Evolutionary conservation across 1,140 invertebrate genomes (phyloP).

Genomic region (Ips nitidus): DNA sequence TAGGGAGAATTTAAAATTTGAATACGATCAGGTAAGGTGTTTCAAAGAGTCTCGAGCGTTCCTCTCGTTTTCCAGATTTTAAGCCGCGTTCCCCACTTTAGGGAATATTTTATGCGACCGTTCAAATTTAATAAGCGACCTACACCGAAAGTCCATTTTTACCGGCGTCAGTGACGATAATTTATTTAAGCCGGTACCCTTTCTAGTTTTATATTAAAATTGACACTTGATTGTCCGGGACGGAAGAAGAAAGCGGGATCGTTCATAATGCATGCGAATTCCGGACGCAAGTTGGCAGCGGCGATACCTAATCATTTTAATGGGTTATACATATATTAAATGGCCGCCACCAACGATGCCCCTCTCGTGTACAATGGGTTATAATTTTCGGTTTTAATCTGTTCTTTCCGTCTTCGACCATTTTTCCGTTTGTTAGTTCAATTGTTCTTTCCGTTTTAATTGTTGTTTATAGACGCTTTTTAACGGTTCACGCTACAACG

Average conservation of each 20-base stretch:
- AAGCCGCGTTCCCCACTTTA: too few relatives aligned
- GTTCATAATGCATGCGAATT: slow-evolving; percentile 23
- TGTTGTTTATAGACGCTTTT: slow-evolving; percentile 7
- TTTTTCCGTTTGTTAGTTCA: slow-evolving; percentile 10
- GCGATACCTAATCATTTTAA: slow-evolving; percentile 31
- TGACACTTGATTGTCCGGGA: slow-evolving; percentile 21
- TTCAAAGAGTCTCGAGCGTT: too few relatives aligned
- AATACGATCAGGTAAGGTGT: slow-evolving; percentile 73
- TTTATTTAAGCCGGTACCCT: slow-evolving; percentile 15
- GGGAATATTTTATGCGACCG: background rate
- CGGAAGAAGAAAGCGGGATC: slow-evolving; percentile 12
- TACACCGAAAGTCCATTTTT: slow-evolving; percentile 14
- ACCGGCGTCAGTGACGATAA: slow-evolving; percentile 1
- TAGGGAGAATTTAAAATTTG: slow-evolving; percentile 88
- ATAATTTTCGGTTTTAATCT: slow-evolving; percentile 24
- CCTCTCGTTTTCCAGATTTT: too few relatives aligned
- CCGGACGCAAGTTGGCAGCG: slow-evolving; percentile 10
- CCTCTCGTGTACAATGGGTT: slow-evolving; percentile 20
- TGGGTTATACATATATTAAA: slow-evolving; percentile 29
- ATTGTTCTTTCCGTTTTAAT: slow-evolving; percentile 18
- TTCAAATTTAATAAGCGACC: background rate
- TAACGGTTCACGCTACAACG: slow-evolving; percentile 4
- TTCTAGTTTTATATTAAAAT: slow-evolving; percentile 31
- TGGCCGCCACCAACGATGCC: slow-evolving; percentile 26
- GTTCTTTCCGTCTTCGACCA: slow-evolving; percentile 13